Evolutionary conservation across 2,888 invertebrate species (phyloP).

Genomic region (Drosophila macrothrix): DNA sequence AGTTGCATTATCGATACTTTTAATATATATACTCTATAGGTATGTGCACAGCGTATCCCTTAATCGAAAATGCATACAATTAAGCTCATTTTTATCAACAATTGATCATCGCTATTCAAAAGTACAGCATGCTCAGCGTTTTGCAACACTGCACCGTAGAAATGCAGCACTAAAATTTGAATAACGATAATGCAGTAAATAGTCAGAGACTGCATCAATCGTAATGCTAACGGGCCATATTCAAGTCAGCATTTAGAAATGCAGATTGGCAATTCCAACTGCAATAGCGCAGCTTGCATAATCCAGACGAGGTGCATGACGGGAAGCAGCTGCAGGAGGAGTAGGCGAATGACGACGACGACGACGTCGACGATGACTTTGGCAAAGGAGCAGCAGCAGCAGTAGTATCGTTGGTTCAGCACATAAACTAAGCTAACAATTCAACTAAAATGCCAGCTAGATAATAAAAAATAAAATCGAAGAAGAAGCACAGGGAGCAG

Average conservation of each 20-base stretch:
- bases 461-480: conserved; percentile 75
- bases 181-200: conserved; percentile 46
- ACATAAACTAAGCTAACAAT: conserved; percentile 71
- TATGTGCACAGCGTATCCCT: background rate
- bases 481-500: conserved; percentile 37
- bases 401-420: conserved; percentile 19
- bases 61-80: background rate
- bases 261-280: conserved; percentile 58
- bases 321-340: background rate
- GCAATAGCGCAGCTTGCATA: conserved; percentile 47
- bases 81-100: conserved; percentile 1
- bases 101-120: conserved; percentile 3
- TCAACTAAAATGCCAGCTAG: conserved; percentile 80
- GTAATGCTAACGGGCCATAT: conserved; percentile 35
- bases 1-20: background rate
- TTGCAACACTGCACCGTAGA: conserved; percentile 25
- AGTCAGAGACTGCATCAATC: conserved; percentile 54
- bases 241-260: conserved; percentile 47
- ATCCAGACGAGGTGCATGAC: conserved; percentile 7
- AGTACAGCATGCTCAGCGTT: conserved; percentile 4
- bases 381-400: conserved; percentile 30
- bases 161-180: conserved; percentile 32
- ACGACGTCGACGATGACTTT: background rate
- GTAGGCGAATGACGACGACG: background rate
- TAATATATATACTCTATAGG: background rate